Evolutionary conservation across 2,113 vertebrate genomes (phyloP), one percentile per base, ranked within the genome.

Genomic region (Elaphurus davidianus): DNA sequence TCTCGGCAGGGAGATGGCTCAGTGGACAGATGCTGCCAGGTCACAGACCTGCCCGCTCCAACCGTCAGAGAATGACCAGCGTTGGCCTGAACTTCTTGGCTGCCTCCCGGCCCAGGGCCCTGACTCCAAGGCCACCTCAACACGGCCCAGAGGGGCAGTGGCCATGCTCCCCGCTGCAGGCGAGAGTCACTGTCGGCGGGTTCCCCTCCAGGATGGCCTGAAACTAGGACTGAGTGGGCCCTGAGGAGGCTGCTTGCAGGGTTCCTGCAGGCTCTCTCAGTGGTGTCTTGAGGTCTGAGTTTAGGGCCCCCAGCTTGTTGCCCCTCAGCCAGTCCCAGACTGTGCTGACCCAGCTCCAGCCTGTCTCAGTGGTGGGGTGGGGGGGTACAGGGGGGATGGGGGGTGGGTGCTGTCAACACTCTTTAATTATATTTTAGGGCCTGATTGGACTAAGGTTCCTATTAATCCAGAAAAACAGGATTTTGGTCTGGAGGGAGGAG

Each of bases 401-500:
- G 3, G 16, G 7, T 25, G 6, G 36, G 3, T 14, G 3, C 33
- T 16, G 23, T 36, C 36, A 15, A 43, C 52, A 13, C 54, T 57
- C 67, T 30, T 30, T 36, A 15, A 57, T 94, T 67, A n/a, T 47
- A 52, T 54, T 84, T 36, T 33, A 86, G 43, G 40, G 17, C 3
- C 43, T 64, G 4, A 17, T 13, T 86, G 36, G 27, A 43, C 57
- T 43, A 23, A 36, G n/a, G 27, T 43, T 97, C 59, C 40, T 82
- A 33, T 50, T 83, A 50, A 84, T 57, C 76, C 83, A 57, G 81
- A 91, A 88, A 96, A 92, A 79, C 60, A 50, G 60, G 33, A n/a
- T 62, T 88, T 7, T 2, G 28, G 23, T 5, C 6, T 23, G 25
- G 27, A 7, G 27, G 1, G 17, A 33, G 19, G 30, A 12, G 17